Base-by-base conservation (phyloP, 2,113 vertebrate genomes). In the Callocephalon fimbriatum region DNA sequence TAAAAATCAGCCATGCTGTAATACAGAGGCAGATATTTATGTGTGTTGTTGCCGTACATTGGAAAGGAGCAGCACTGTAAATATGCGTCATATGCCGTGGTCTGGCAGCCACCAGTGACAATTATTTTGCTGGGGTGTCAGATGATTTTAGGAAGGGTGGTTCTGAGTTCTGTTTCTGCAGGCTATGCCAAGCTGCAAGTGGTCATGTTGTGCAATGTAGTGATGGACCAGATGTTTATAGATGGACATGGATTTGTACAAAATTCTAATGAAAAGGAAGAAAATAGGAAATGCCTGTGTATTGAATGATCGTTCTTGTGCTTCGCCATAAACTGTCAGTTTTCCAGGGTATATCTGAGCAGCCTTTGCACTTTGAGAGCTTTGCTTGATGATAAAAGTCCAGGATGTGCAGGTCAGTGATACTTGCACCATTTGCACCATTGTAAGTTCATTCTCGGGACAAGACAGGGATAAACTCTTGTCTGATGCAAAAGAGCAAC, bases 171-270 rank as follows among this genome's bases (percentile, higher is more conserved):
- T 73, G 62, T 37, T 86, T 61, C 92, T 91, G 71, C 88, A 80
- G 93, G 63, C 7, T 0, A 47, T 1, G 1, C 71, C 53, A 82
- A 71, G 80, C 51, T 86, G 75, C 0, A 0, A 88, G 40, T 10
- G 10, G 58, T 78, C 40, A 2, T 53, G 79, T 92, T 86, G 66
- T 77, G 82, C 50, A 83, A 88, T 7, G 45, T 22, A 58, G 68
- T 47, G 71, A 37, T 59, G 88, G 90, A 65, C 67, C 85, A 93
- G 78, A 85, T 91, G 84, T 79, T 93, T 85, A 74, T 79, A 67
- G 48, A 70, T 50, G 63, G 45, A 40, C 71, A 31, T 0, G 4
- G 74, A 20, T 42, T 54, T 61, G 54, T 54, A 27, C 9, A 18
- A 67, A 86, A 80, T 67, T 37, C 42, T 15, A 11, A 50, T 20